Base-by-base conservation (phyloP, 1,140 invertebrate genomes). In the Drosophila pachea region DNA sequence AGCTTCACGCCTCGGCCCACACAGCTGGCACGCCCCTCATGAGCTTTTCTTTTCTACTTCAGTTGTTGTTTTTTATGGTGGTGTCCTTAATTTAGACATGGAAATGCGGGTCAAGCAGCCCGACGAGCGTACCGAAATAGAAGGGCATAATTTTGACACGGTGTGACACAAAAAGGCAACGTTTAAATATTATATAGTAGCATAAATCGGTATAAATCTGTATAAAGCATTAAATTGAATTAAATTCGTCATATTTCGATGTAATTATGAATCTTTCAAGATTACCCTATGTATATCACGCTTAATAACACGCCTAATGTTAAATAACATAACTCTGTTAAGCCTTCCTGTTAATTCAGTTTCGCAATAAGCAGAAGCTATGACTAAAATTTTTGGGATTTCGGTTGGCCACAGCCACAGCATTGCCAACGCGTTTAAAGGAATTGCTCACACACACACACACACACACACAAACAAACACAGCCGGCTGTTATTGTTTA, bases 11-110 rank as follows among this genome's bases (percentile, higher is more conserved):
- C 81, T 68, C 75, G 73, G 52, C 78, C 78, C 78, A 82, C 79
- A 74, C 73, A 83, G 16, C 43, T 40, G 22, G 48, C 56, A 64
- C 31, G 58, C 66, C 56, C 69, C 45, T 50, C 16, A 7, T 4
- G 69, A 83, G 79, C 79, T 83, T 83, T 47, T 58, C 33, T 53
- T 38, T 38, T 53, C 33, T 53, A 22, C 22, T 43, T 14, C 33
- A 2, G n/a, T 59, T 59, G 9, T 47, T 43, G 8, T 66, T 55
- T 64, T 75, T 83, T 79, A 76, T 83, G 81, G 81, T 52, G 79
- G 76, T 83, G 79, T 83, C 79, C 79, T 83, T 83, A 83, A 83
- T 83, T 83, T 83, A 83, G 79, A 83, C 76, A 76, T 86, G 62
- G 60, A 84, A 83, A 83, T 83, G 79, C 79, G 79, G 81, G 79